These are phyloP conservation scores for Diloba caeruleocephala DNA, from an alignment of 2,888 invertebrate genomes.

Conservation along the genomic window DNA sequence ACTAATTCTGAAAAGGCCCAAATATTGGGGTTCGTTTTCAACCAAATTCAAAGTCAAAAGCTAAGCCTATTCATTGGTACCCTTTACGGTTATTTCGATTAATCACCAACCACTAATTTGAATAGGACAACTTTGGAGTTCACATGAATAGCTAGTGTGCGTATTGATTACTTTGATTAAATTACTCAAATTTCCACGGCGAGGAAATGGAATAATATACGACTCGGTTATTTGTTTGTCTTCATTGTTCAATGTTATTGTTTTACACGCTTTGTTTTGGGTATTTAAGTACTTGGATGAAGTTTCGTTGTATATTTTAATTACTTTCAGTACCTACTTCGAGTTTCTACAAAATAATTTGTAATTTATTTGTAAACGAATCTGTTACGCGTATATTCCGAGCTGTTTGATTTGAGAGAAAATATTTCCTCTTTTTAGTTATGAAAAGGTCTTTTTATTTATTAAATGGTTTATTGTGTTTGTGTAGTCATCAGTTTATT, in stretches of 20 bases:
- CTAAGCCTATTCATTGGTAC: conserved; percentile 44
- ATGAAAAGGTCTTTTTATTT: too few relatives aligned
- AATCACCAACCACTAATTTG: conserved; percentile 66
- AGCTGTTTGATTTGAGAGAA: too few relatives aligned
- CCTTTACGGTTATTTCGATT: conserved; percentile 63
- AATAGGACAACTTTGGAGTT: conserved; percentile 63
- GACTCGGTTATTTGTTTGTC: conserved; percentile 1
- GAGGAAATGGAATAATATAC: conserved; percentile 12
- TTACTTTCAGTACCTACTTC: neutral
- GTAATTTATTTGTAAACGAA: too few relatives aligned
- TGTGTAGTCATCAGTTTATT: too few relatives aligned
- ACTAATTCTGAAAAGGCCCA: conserved; percentile 32
- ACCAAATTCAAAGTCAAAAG: conserved; percentile 33
- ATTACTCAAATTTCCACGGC: conserved; percentile 27
- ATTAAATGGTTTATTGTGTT: too few relatives aligned
- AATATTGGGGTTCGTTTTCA: conserved; percentile 25
- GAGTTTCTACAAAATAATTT: neutral
- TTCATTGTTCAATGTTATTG: conserved; percentile 4
- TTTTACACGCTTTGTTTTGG: neutral
- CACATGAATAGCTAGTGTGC: conserved; percentile 56
- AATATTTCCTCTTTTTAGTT: too few relatives aligned
- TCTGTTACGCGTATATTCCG: too few relatives aligned
- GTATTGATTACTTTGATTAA: conserved; percentile 43
- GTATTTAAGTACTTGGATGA: neutral
- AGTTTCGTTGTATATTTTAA: neutral